Evolutionary conservation across 1,140 invertebrate species (phyloP), one percentile per base, ranked within the genome.

Genomic region (Cydia pomonella): DNA sequence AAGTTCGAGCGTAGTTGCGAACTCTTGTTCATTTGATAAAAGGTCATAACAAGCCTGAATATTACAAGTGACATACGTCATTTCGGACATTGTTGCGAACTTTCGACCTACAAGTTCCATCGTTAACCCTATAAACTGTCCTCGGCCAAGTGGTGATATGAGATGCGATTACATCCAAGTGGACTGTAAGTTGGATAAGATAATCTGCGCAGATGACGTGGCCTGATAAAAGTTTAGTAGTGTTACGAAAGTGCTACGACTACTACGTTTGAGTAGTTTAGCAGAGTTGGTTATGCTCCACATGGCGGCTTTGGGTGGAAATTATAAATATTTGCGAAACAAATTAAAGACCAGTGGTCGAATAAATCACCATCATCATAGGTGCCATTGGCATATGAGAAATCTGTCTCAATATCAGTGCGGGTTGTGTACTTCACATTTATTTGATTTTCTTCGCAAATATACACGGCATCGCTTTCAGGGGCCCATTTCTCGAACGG

Each of bases 41-140:
- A 59, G 7, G 53, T 23, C 53, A n/a, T 59, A 59, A 59, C 53
- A 9, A n/a, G 6, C 18, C 1, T 12, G 7, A 1, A 12, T 59
- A 1, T 59, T 12, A 23, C n/a, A 12, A 10, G 21, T 59, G 10
- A 59, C 53, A 59, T 59, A 59, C 18, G 53, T 7, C n/a, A 18
- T 59, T 21, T 10, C 6, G 21, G 53, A 23, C 21, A 59, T 74
- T 77, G 76, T 66, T 41, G 44, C 50, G 74, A 75, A 74, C 77
- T 79, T 79, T 77, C 75, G 72, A 80, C 78, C 76, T 78, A 76
- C 75, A 82, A 83, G 77, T 81, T 81, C 77, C 76, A 79, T 82
- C 80, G 81, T 84, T 84, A 82, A 81, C 81, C 78, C 74, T 77
- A 62, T 76, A 59, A 63, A 75, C 62, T 77, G 69, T 73, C 73